Base-by-base conservation (phyloP, 2,888 invertebrate species). In the Tanytarsus gracilentus region DNA sequence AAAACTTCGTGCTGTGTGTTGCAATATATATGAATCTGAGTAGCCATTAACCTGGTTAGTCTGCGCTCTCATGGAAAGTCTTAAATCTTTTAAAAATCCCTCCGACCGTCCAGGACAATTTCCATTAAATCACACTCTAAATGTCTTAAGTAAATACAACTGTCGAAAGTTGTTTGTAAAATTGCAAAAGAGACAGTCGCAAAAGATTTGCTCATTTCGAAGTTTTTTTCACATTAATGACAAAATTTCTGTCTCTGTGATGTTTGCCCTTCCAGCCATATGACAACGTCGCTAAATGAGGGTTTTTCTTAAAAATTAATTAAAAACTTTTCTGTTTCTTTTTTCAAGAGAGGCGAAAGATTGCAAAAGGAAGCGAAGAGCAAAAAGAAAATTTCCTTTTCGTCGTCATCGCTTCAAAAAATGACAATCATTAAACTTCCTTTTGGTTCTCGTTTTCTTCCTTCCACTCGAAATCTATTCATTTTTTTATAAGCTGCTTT, bases 401-500 rank as follows among this genome's bases (percentile, higher is more conserved):
- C 14, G 11, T 11, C 5, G n/a, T n/a, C n/a, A 5, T 44, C 44
- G 44, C 21, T 44, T 40, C n/a, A 44, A 44, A 44, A 44, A 44
- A 44, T 44, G 44, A 44, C 44, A 44, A 44, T 44, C 44, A 44
- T 44, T 44, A 44, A 44, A n/a, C n/a, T n/a, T n/a, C 44, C 23
- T 44, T 44, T 44, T 44, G 9, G 18, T 7, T 44, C 18, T 44
- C 11, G 11, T 33, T 33, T n/a, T n/a, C n/a, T n/a, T n/a, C n/a
- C n/a, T n/a, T n/a, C 9, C 9, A 33, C 9, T n/a, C n/a, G 9
- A 33, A 11, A 23, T 44, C 23, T 44, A 44, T 44, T 44, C 44
- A 44, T 44, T 44, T 44, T n/a, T n/a, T 44, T 23, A 44, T 44
- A 44, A 44, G 44, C 44, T 44, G 44, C 44, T 44, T 44, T 44